Evolutionary conservation across 2,888 invertebrate species (phyloP).

Genomic region (Leucania comma): DNA sequence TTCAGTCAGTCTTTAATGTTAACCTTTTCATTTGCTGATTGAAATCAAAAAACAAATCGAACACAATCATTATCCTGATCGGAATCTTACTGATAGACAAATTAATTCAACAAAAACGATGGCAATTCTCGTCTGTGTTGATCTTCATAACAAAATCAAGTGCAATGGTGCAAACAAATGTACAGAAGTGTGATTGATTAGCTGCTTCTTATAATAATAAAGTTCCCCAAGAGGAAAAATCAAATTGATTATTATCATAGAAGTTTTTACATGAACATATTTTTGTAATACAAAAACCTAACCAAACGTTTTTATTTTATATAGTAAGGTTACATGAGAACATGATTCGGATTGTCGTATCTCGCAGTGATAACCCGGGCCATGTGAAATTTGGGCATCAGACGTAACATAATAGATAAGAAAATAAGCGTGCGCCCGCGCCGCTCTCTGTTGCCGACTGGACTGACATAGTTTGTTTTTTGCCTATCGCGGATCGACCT

Average conservation of each 20-base stretch:
- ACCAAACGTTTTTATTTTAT: conserved; percentile 32
- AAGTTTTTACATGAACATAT: conserved; percentile 26
- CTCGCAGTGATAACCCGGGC: conserved; percentile 67
- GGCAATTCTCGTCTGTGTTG: conserved; percentile 7
- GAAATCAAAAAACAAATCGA: not conserved
- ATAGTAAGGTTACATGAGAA: conserved; percentile 46
- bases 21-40: conserved; percentile 8
- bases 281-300: conserved; percentile 20
- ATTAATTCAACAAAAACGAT: conserved; percentile 8
- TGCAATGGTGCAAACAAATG: conserved; percentile 26
- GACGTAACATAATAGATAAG: conserved; percentile 65
- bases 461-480: conserved; percentile 78
- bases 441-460: conserved; percentile 69
- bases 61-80: conserved; percentile 1
- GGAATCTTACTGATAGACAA: not conserved
- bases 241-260: conserved; percentile 6
- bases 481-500: conserved; percentile 77
- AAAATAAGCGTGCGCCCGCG: conserved; percentile 62
- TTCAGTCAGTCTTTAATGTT: not conserved
- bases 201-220: conserved; percentile 10
- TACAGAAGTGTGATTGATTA: conserved; percentile 36
- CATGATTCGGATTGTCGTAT: conserved; percentile 56
- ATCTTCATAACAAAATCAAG: conserved; percentile 7
- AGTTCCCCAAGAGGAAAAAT: conserved; percentile 13
- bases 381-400: conserved; percentile 69